phyloP scores from a whole-genome alignment of 2,888 invertebrate species.

The Dynastes hyllus region DNA sequence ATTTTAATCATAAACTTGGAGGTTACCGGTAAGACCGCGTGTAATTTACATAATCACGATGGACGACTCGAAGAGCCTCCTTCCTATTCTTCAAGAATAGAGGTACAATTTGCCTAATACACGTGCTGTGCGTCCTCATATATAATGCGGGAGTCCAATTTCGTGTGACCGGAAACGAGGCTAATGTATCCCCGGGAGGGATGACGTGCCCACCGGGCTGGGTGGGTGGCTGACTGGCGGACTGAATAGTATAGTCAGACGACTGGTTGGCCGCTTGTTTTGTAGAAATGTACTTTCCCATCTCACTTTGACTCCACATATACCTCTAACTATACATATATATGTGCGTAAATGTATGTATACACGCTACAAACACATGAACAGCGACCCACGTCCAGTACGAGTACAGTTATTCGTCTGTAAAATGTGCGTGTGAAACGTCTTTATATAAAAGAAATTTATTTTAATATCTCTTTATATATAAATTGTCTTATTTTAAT shows the following conservation, averaged over 20 bases:
- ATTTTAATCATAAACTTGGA: conserved; percentile 28
- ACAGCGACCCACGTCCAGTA: conserved; percentile 35
- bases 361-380: conserved; percentile 38
- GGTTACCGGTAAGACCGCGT: conserved; percentile 26
- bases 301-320: conserved; percentile 37
- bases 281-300: conserved; percentile 46
- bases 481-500: no score
- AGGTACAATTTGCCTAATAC: conserved; percentile 54
- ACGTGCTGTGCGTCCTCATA: conserved; percentile 56
- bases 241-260: conserved; percentile 12
- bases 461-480: neutral
- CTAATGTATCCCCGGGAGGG: conserved; percentile 64
- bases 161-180: conserved; percentile 65
- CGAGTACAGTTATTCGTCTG: conserved; percentile 26
- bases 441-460: conserved; percentile 27
- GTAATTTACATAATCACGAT: conserved; percentile 53
- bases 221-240: conserved; percentile 52
- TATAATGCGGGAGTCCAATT: conserved; percentile 61
- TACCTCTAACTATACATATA: conserved; percentile 27
- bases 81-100: conserved; percentile 52
- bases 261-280: conserved; percentile 21
- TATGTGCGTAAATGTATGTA: conserved; percentile 1
- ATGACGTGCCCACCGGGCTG: conserved; percentile 59
- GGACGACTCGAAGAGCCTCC: conserved; percentile 36
- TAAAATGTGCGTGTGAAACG: conserved; percentile 30